These are phyloP conservation scores for Umimayanthus chanpuru DNA, from an alignment of 92 coral and sea anemone genomes.

Conservation along the genomic window DNA sequence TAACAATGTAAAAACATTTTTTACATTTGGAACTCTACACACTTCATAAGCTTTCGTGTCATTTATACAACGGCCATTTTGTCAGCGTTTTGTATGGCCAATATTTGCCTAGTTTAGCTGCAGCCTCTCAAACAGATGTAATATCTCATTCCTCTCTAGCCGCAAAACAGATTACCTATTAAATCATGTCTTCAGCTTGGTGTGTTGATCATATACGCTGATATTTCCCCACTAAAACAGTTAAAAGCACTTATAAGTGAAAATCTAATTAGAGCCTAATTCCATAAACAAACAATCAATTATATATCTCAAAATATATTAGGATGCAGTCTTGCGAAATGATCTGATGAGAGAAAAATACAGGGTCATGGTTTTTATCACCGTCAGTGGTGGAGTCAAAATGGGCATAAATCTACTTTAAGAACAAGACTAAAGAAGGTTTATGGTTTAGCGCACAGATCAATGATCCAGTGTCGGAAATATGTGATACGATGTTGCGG, in stretches of 20 bases:
- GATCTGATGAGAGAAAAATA: slow-evolving; percentile 11
- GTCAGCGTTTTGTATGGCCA: neutral
- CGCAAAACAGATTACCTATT: slow-evolving; percentile 4
- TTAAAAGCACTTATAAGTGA: slow-evolving; percentile 41
- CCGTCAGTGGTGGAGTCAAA: neutral
- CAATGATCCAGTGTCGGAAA: neutral
- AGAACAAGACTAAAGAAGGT: neutral
- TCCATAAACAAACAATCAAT: slow-evolving; percentile 27
- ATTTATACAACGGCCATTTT: too few species aligned
- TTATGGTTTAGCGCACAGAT: neutral
- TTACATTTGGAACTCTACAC: too few species aligned
- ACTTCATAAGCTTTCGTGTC: neutral
- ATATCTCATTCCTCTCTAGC: neutral
- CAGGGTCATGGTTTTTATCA: neutral
- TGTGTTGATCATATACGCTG: slow-evolving; percentile 20
- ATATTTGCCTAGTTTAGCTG: neutral
- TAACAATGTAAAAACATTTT: too few species aligned
- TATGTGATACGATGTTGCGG: neutral
- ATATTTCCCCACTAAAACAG: slow-evolving; percentile 26
- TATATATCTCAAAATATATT: slow-evolving; percentile 12
- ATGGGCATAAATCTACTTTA: neutral
- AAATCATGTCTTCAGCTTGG: slow-evolving; percentile 12
- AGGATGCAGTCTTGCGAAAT: neutral
- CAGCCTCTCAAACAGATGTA: neutral
- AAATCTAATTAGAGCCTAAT: slow-evolving; percentile 36